Percentiles rank a stretch among this genome's conserved stretches.
Evolutionary conservation across 2,113 vertebrate genomes (phyloP).

Genomic region (Ictalurus punctatus): DNA sequence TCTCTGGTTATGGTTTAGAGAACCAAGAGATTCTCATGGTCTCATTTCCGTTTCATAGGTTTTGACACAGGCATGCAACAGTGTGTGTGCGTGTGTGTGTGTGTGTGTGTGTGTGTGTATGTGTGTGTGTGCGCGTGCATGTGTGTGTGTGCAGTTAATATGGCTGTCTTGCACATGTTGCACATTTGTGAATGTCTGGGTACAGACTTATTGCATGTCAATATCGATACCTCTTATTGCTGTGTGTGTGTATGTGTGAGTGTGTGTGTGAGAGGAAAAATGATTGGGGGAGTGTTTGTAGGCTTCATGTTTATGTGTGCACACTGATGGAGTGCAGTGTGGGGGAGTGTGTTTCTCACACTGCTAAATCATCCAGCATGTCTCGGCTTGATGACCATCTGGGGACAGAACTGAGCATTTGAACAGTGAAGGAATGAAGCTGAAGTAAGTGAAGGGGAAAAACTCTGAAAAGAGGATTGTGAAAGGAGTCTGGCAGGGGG

Average conservation of each 20-base stretch:
- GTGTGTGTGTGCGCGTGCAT: too few species aligned
- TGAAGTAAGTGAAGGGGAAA: conserved; percentile 1
- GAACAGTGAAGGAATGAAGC: conserved; percentile 33
- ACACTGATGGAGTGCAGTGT: conserved; percentile 9
- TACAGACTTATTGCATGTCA: neutral
- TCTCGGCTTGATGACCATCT: conserved; percentile 46
- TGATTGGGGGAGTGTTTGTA: conserved; percentile 2
- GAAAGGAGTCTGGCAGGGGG: neutral
- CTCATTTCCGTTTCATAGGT: conserved; percentile 14
- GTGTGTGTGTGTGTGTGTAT: conserved; percentile 6
- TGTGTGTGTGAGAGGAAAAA: neutral
- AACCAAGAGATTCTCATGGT: conserved; percentile 1
- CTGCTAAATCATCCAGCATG: conserved; percentile 51
- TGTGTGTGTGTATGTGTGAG: neutral
- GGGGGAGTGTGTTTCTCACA: conserved; percentile 50
- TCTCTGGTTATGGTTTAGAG: conserved; percentile 18
- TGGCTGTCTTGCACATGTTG: neutral
- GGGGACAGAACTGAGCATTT: conserved; percentile 49
- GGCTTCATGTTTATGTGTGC: conserved; percentile 30
- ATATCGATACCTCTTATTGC: neutral
- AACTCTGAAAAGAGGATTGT: neutral
- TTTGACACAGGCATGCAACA: neutral
- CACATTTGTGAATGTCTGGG: neutral
- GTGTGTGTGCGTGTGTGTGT: neutral
- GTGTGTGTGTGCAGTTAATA: neutral